Conservation (phyloP, 2,888 invertebrate genomes). For the Ceriagrion tenellum region DNA sequence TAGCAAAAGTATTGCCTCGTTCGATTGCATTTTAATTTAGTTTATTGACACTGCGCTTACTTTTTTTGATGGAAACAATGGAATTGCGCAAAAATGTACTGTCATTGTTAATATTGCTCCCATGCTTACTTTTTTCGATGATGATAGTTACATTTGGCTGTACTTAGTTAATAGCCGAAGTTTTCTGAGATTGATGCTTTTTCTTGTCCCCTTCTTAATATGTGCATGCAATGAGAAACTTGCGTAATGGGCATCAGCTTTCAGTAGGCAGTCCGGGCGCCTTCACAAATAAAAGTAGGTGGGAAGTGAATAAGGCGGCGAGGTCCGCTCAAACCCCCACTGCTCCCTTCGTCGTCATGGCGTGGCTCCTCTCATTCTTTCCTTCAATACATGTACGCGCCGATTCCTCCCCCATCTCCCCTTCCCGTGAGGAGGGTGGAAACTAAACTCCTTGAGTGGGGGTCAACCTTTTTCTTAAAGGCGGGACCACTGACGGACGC, state of each 20-base stretch:
- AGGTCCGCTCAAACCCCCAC: background rate
- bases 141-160: too few relatives aligned
- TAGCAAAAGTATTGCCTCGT: too few relatives aligned
- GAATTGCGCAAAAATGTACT: too few relatives aligned
- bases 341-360: background rate
- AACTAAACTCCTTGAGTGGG: constrained; percentile 37
- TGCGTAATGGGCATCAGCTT: background rate
- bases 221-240: too few relatives aligned
- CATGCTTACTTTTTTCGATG: too few relatives aligned
- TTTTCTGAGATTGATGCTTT: too few relatives aligned
- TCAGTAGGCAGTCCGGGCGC: background rate
- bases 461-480: constrained; percentile 58
- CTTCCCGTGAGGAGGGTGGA: background rate
- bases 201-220: too few relatives aligned
- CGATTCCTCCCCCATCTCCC: background rate
- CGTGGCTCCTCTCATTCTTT: background rate
- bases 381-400: constrained; percentile 1
- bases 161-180: too few relatives aligned
- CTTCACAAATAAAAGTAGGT: background rate
- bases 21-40: too few relatives aligned
- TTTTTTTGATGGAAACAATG: too few relatives aligned
- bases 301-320: background rate
- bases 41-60: too few relatives aligned
- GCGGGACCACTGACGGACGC: constrained; percentile 51
- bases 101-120: too few relatives aligned